phyloP scores from a whole-genome alignment of 2,888 invertebrate species.

The Galeruca laticollis region DNA sequence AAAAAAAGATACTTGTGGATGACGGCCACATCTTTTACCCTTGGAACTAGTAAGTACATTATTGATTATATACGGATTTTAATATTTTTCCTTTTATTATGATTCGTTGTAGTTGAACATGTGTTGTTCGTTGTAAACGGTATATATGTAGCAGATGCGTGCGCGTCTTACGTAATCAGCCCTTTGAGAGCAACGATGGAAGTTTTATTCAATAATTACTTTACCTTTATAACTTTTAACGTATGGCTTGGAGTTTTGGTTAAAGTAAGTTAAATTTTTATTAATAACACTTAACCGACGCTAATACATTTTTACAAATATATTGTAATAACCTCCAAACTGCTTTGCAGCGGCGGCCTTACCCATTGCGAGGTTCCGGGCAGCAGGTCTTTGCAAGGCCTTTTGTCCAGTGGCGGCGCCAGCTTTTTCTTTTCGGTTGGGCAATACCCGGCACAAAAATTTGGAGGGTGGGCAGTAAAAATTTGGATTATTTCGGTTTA shows the following conservation, averaged over 20 bases:
- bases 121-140: constrained; percentile 58
- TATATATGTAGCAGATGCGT: constrained; percentile 49
- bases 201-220: constrained; percentile 68
- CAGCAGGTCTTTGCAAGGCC: no score
- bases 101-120: constrained; percentile 58
- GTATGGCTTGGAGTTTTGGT: constrained; percentile 68
- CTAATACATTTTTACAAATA: background rate
- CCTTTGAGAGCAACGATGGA: constrained; percentile 56
- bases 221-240: constrained; percentile 67
- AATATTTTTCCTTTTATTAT: background rate
- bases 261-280: constrained; percentile 55
- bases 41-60: constrained; percentile 59
- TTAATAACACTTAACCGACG: background rate
- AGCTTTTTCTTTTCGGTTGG: no score
- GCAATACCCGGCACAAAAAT: no score
- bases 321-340: background rate
- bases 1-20: constrained; percentile 57
- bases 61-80: no score
- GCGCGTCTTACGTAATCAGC: constrained; percentile 47
- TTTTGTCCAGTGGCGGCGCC: no score
- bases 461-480: no score
- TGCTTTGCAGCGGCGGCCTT: no score
- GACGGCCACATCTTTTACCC: constrained; percentile 55
- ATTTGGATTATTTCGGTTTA: no score
- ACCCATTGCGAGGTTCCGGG: no score